Conservation (phyloP, 2,113 vertebrate species). For the Chionis minor region DNA sequence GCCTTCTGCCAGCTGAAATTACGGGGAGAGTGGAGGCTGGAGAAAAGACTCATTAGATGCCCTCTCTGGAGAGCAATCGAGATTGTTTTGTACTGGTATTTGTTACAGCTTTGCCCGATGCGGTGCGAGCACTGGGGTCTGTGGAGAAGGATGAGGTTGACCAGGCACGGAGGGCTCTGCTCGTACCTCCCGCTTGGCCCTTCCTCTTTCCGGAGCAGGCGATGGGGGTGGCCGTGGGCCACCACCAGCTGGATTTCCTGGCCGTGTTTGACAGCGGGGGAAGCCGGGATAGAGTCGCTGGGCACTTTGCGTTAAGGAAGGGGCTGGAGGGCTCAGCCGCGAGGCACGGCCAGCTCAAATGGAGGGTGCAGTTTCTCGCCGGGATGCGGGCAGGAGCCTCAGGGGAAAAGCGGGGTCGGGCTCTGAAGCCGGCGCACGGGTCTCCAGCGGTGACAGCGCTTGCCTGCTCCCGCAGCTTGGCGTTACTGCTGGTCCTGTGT, state of each 20-base stretch:
- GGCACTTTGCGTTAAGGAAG: neutral
- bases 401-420: neutral
- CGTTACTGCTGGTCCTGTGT: too few relatives aligned
- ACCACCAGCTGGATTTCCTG: neutral
- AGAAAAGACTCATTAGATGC: neutral
- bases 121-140: neutral
- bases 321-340: neutral
- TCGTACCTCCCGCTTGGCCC: too few relatives aligned
- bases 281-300: neutral
- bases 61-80: neutral
- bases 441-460: neutral
- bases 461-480: neutral
- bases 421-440: neutral
- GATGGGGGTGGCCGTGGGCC: neutral
- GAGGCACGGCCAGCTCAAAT: neutral
- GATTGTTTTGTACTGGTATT: neutral
- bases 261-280: neutral
- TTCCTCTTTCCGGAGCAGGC: neutral
- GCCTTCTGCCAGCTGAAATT: neutral
- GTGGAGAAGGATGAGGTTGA: neutral
- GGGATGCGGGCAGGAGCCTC: neutral
- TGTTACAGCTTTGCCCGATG: neutral
- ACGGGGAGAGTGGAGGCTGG: accelerated
- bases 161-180: neutral
- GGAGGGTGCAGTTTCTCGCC: neutral